A percentile compares a stretch with the other conserved stretches of the same genome.
Evolutionary conservation across 2,797 vertebrate genomes (phyloP).

Genomic region (Phylloscopus collybita): DNA sequence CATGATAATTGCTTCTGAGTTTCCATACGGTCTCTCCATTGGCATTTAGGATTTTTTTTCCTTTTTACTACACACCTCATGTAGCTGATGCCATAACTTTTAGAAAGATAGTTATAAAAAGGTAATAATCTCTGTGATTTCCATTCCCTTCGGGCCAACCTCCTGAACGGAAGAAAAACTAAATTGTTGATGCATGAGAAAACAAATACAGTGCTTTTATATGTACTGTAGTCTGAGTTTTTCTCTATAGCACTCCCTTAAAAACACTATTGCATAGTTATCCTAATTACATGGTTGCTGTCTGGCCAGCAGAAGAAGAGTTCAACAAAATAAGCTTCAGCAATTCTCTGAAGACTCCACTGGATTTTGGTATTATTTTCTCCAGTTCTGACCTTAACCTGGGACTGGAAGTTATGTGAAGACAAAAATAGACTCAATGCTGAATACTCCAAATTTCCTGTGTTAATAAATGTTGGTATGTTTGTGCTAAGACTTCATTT

Average conservation of each 20-base stretch:
- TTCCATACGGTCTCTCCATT: slow-evolving; percentile 53
- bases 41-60: slow-evolving; percentile 8
- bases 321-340: slow-evolving; percentile 40
- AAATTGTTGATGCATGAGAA: slow-evolving; percentile 57
- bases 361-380: slow-evolving; percentile 43
- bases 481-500: background rate
- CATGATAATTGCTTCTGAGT: slow-evolving; percentile 58
- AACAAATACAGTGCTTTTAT: slow-evolving; percentile 59
- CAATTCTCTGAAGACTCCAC: slow-evolving; percentile 29
- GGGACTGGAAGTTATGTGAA: slow-evolving; percentile 19
- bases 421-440: background rate
- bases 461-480: background rate
- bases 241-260: background rate
- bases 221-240: slow-evolving; percentile 38
- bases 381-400: slow-evolving; percentile 31
- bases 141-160: slow-evolving; percentile 44
- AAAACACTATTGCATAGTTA: slow-evolving; percentile 26
- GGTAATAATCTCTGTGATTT: slow-evolving; percentile 68
- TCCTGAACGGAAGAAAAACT: slow-evolving; percentile 54
- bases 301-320: slow-evolving; percentile 30
- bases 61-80: slow-evolving; percentile 44
- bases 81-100: slow-evolving; percentile 51
- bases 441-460: background rate
- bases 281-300: slow-evolving; percentile 43
- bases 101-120: slow-evolving; percentile 66